A percentile compares a stretch with the other conserved stretches of the same genome.
These are phyloP conservation scores for Psammodynastes pulverulentus DNA, from an alignment of 2,113 vertebrate species.

Conservation along the genomic window DNA sequence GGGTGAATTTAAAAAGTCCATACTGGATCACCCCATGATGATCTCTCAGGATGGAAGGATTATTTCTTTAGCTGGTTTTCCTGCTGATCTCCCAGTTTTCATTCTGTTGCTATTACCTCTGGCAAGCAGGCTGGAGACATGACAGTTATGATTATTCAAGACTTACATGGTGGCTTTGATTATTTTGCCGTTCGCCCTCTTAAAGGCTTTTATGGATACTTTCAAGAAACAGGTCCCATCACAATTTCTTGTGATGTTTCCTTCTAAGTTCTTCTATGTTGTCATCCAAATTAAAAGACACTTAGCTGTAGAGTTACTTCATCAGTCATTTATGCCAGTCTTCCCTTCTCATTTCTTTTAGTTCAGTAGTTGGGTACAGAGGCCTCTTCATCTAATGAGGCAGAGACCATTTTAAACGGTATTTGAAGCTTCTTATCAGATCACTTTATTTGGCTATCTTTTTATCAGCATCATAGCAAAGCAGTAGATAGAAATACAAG, in stretches of 20 bases:
- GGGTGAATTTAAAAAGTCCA: neutral
- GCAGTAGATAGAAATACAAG: neutral
- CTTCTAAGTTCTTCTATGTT: neutral
- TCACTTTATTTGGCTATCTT: neutral
- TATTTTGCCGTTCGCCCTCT: neutral
- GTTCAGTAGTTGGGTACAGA: neutral
- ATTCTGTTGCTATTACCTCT: neutral
- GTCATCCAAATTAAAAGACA: neutral
- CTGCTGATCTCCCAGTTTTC: neutral
- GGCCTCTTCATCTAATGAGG: neutral
- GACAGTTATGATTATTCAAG: neutral
- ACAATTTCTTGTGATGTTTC: neutral
- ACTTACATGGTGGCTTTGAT: neutral
- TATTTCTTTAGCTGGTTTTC: neutral
- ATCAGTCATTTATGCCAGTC: neutral
- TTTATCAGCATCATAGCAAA: neutral
- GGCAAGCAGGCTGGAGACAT: neutral
- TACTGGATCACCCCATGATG: neutral
- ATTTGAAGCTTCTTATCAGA: neutral
- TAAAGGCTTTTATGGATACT: neutral
- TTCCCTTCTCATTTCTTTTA: neutral
- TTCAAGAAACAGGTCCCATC: neutral
- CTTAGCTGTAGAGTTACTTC: neutral
- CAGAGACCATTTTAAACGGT: neutral
- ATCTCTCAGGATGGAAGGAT: neutral